A percentile compares a stretch with the other conserved stretches of the same genome.
Evolutionary conservation across 2,113 vertebrate genomes (phyloP).

Genomic region (Calidris pygmaea): DNA sequence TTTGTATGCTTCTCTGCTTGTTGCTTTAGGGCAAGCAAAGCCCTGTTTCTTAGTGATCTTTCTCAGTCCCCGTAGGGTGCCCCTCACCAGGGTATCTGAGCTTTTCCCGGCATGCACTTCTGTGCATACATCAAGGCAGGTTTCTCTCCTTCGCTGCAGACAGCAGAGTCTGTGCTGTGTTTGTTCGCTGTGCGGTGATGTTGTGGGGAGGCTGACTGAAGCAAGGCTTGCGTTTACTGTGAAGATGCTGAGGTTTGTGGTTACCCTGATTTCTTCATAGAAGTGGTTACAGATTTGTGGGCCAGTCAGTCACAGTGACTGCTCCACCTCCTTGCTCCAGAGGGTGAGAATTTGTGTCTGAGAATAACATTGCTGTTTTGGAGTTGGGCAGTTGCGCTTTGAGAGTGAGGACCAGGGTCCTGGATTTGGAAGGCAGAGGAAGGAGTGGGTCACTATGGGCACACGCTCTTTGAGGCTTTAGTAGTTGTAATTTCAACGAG

Average conservation of each 20-base stretch:
- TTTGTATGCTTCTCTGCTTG: constrained; percentile 27
- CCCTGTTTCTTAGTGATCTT: background rate
- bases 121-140: constrained; percentile 20
- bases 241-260: constrained; percentile 18
- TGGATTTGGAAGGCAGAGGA: background rate
- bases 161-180: background rate
- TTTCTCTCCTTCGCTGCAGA: background rate
- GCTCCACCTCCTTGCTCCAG: background rate
- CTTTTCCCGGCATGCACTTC: constrained; percentile 22
- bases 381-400: background rate
- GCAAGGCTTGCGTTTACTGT: background rate
- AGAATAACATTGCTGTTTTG: background rate
- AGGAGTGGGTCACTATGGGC: background rate
- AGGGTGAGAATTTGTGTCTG: background rate
- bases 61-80: constrained; percentile 37
- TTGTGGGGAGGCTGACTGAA: background rate
- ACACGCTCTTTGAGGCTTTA: background rate
- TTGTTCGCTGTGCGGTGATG: background rate
- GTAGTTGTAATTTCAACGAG: background rate
- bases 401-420: background rate
- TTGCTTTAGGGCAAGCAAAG: constrained; percentile 19
- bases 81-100: constrained; percentile 28
- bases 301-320: background rate
- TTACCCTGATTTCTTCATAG: background rate
- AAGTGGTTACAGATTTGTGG: background rate